Evolutionary conservation across 2,113 vertebrate genomes (phyloP).

Genomic region (Apodemus sylvaticus): DNA sequence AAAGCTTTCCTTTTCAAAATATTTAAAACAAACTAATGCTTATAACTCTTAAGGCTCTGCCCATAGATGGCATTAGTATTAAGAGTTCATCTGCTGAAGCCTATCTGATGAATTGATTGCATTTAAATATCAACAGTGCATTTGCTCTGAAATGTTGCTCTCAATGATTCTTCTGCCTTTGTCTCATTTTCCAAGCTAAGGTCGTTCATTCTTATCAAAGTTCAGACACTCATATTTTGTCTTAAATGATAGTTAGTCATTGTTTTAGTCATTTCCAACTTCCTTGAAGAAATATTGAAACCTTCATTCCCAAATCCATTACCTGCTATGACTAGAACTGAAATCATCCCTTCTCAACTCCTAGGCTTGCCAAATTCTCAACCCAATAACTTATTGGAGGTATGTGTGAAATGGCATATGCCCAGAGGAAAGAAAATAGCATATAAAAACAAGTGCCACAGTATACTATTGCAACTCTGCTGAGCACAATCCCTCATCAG

Average conservation of each 20-base stretch:
- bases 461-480: constrained; percentile 69
- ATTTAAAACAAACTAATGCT: constrained; percentile 78
- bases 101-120: constrained; percentile 22
- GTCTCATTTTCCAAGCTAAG: constrained; percentile 61
- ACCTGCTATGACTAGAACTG: constrained; percentile 37
- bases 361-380: constrained; percentile 49
- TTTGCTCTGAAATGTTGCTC: constrained; percentile 74
- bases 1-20: constrained; percentile 75
- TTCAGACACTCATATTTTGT: constrained; percentile 50
- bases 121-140: constrained; percentile 69
- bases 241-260: constrained; percentile 28
- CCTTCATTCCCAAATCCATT: constrained; percentile 63
- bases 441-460: constrained; percentile 41
- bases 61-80: constrained; percentile 60
- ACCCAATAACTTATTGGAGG: constrained; percentile 27
- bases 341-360: constrained; percentile 34
- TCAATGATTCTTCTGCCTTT: background rate
- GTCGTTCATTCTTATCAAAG: constrained; percentile 57
- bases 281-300: constrained; percentile 44
- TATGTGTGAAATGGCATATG: constrained; percentile 46
- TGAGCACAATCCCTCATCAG: constrained; percentile 79
- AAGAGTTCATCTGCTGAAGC: constrained; percentile 52
- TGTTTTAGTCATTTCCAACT: constrained; percentile 66
- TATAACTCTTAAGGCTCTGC: constrained; percentile 72
- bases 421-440: constrained; percentile 54